phyloP scores from a whole-genome alignment of 2,888 invertebrate genomes.

The Lepidonotus clava region DNA sequence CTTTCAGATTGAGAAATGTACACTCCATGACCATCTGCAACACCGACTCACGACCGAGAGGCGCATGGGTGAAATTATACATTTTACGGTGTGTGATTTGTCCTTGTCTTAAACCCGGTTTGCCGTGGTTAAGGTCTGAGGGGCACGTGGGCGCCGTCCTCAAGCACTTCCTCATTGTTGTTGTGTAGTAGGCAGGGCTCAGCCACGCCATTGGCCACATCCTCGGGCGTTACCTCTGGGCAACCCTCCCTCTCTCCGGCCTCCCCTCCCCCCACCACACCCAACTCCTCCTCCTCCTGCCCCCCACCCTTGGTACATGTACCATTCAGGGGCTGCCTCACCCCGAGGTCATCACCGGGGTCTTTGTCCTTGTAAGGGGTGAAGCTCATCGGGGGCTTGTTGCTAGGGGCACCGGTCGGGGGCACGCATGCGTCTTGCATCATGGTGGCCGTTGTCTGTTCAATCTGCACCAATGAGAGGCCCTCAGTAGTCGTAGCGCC shows the following conservation, averaged over 20 bases:
- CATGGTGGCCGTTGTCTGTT: conserved; percentile 46
- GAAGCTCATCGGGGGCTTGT: too few species aligned
- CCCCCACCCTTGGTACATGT: background rate
- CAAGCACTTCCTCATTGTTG: background rate
- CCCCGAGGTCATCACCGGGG: background rate
- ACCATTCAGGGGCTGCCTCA: background rate
- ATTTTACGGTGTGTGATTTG: background rate
- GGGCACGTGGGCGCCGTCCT: background rate
- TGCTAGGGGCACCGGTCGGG: too few species aligned
- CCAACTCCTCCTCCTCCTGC: background rate
- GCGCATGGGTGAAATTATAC: background rate
- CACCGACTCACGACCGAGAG: background rate
- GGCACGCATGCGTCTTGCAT: background rate
- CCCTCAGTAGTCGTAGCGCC: conserved; percentile 52
- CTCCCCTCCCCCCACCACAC: background rate
- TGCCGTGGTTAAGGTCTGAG: background rate
- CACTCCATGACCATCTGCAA: too few species aligned
- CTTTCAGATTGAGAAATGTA: too few species aligned
- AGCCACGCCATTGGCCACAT: conserved; percentile 16
- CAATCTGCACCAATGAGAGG: conserved; percentile 52
- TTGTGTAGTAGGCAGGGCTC: conserved; percentile 24
- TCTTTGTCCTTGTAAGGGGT: background rate
- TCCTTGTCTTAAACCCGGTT: background rate
- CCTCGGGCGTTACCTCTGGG: background rate
- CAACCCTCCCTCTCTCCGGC: background rate